phyloP scores from a whole-genome alignment of 2,888 invertebrate genomes.

The Magallana nippona region DNA sequence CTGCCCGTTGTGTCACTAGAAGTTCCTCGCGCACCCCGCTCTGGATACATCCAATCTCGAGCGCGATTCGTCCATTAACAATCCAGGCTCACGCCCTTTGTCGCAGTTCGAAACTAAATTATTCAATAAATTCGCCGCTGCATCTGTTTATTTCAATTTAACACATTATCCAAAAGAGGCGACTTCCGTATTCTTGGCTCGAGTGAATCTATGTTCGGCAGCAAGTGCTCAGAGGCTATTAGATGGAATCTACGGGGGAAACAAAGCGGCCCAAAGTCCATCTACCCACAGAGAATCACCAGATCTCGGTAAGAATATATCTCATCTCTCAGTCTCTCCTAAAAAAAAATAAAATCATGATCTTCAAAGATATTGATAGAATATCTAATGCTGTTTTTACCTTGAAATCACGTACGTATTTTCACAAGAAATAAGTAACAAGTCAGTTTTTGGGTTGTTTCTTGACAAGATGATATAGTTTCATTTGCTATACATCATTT shows the following conservation, averaged over 20 bases:
- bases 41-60: background rate
- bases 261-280: background rate
- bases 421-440: too few species aligned
- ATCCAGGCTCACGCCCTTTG: constrained; percentile 28
- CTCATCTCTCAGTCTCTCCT: too few species aligned
- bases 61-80: constrained; percentile 30
- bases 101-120: constrained; percentile 29
- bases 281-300: background rate
- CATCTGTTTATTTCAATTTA: constrained; percentile 35
- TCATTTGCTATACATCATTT: too few species aligned
- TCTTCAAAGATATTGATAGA: too few species aligned
- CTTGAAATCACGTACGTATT: too few species aligned
- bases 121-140: constrained; percentile 24
- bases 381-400: too few species aligned
- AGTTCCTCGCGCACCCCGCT: constrained; percentile 9
- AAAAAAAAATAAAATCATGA: too few species aligned
- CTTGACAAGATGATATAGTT: background rate
- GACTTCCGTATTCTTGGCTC: constrained; percentile 11
- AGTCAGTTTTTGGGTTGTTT: background rate
- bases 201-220: background rate
- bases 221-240: background rate
- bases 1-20: background rate
- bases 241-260: background rate
- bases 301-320: background rate
- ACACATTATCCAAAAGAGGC: constrained; percentile 35